Conservation (phyloP, 2,797 vertebrate genomes). For the Spinus pinus region DNA sequence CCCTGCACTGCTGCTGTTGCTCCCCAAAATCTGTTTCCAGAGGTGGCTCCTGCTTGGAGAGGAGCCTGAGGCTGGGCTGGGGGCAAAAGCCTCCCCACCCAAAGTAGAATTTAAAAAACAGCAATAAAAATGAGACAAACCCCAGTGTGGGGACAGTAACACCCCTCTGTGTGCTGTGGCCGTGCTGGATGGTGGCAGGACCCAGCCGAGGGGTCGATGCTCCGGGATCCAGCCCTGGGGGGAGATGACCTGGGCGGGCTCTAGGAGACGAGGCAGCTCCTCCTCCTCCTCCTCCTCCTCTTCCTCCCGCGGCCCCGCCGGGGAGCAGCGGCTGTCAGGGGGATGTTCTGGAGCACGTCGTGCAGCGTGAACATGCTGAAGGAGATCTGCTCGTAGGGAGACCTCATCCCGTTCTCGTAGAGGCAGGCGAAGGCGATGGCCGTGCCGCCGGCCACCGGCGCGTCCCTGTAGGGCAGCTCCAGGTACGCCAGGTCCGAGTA, state of each 20-base stretch:
- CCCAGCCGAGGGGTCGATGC: neutral
- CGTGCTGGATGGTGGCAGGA: fast-evolving
- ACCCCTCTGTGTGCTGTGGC: fast-evolving
- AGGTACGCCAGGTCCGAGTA: constrained; percentile 92
- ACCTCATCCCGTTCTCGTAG: constrained; percentile 84
- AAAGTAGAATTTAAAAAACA: neutral
- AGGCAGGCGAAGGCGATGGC: constrained; percentile 86
- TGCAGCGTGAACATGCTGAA: constrained; percentile 90
- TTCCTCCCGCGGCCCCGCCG: fast-evolving
- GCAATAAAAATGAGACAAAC: neutral
- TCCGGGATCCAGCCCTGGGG: fast-evolving
- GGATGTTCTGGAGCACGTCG: constrained; percentile 88
- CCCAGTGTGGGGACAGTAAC: neutral
- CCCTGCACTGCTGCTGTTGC: neutral
- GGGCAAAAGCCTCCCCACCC: neutral
- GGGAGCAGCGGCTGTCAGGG: neutral
- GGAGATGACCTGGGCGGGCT: fast-evolving
- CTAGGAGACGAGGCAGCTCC: constrained; percentile 8
- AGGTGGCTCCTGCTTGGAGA: neutral
- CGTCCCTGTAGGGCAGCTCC: constrained; percentile 69
- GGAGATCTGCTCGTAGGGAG: constrained; percentile 89
- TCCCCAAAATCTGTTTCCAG: neutral
- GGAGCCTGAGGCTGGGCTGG: neutral
- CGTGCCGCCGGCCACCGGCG: constrained; percentile 27
- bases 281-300: neutral